Evolutionary conservation across 1,140 invertebrate genomes (phyloP), one percentile per base, ranked within the genome.

Genomic region (Heliconius congener): DNA sequence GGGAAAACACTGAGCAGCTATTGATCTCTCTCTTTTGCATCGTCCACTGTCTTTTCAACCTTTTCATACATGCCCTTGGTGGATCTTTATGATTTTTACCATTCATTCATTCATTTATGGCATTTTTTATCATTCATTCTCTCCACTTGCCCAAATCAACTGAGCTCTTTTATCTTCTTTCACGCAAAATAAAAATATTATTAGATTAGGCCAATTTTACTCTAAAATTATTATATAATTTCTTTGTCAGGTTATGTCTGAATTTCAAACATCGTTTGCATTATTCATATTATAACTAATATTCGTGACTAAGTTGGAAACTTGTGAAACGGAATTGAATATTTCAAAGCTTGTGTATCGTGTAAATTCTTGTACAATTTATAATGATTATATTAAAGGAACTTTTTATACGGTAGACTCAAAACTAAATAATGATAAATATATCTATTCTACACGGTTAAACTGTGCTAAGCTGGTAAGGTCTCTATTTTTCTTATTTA

Each of bases 281-380:
- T 60, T 60, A 60, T 60, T 60, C 55, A 60, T 60, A 60, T 34
- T 34, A 34, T 60, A 60, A 60, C 57, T 60, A 60, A 60, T 60
- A 60, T 27, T 27, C 57, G n/a, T 60, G n/a, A 27, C 2, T 66
- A 23, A 66, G 23, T 16, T 13, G 60, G 60, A 11, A 16, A 66
- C 23, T 60, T 60, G 8, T 6, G 60, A 66, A 66, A 66, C 60
- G 23, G 11, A 66, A 23, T 66, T 27, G 13, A 66, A 66, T 66
- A 30, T 66, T 66, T 16, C 13, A 30, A 66, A 30, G 11, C 55
- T 57, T 19, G 8, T 23, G 50, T 52, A 42, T 52, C 55, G 2
- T 18, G 9, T n/a, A 23, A n/a, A 23, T 57, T 57, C 55, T 18
- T 57, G 6, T 66, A 16, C 8, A 13, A 13, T 57, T 57, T 19